These are phyloP conservation scores for Choreutis nemorana DNA, from an alignment of 2,888 invertebrate species.

Conservation along the genomic window DNA sequence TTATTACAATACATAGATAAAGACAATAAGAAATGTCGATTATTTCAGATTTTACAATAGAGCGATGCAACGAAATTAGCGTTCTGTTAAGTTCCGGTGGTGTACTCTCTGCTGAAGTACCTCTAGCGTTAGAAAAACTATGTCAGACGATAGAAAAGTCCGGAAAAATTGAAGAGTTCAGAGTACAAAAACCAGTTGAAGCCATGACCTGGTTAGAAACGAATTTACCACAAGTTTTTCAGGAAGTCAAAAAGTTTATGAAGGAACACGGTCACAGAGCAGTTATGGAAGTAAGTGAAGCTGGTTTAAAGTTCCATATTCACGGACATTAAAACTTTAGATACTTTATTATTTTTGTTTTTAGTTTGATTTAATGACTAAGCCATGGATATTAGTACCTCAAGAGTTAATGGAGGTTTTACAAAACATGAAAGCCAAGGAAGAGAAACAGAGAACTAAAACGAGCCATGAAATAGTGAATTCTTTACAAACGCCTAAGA, in stretches of 20 bases:
- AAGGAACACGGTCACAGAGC: conserved; percentile 75
- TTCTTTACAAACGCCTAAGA: conserved; percentile 56
- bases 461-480: conserved; percentile 52
- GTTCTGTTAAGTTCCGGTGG: conserved; percentile 73
- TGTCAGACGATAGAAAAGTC: conserved; percentile 41
- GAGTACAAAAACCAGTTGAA: conserved; percentile 42
- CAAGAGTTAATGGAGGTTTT: conserved; percentile 68
- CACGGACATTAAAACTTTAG: neutral
- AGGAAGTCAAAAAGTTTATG: conserved; percentile 67
- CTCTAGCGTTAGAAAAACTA: conserved; percentile 55
- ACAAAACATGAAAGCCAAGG: conserved; percentile 45
- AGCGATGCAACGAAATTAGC: conserved; percentile 75
- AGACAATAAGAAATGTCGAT: too few species aligned
- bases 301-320: neutral
- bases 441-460: conserved; percentile 20
- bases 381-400: conserved; percentile 73
- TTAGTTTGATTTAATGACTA: conserved; percentile 72
- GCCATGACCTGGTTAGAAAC: conserved; percentile 67
- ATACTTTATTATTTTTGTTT: conserved; percentile 9
- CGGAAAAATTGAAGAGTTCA: conserved; percentile 56
- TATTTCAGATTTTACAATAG: conserved; percentile 65
- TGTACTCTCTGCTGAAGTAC: conserved; percentile 80
- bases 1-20: too few species aligned
- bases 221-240: conserved; percentile 50
- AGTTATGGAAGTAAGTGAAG: conserved; percentile 63